Base-by-base conservation (phyloP, 2,797 vertebrate genomes). In the Premnoplex brunnescens region DNA sequence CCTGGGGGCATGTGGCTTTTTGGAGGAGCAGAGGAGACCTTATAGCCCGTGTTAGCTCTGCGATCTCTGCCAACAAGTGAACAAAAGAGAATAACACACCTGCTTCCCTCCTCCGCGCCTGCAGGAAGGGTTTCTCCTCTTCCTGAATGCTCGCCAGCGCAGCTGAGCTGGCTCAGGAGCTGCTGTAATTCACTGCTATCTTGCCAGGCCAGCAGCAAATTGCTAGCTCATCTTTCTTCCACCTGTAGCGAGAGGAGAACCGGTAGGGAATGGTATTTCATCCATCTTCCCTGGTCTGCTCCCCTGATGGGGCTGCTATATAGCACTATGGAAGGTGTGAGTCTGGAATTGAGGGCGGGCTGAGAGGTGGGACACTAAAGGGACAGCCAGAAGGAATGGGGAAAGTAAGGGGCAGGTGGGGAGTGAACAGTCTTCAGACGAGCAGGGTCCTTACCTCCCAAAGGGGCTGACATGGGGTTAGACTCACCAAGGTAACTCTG, bases 151-250 rank as follows among this genome's bases (percentile, higher is more conserved):
- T 79, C 3, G 68, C 94, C 92, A 95, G 94, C 26, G 0, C 95
- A 93, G 94, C 95, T 94, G 94, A 94, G 94, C 91, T 96, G 94
- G 95, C 92, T 94, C 91, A n/a, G 89, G 89, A 93, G 92, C 87
- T 76, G 91, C 91, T 1, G 78, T 91, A 96, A 95, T 94, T 94
- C 92, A 37, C 58, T 86, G 83, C 89, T 93, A 20, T 63, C 89
- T 87, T 96, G 92, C 94, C 91, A 91, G 87, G 89, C 91, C 94
- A 85, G 89, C 91, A 95, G 92, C 92, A 93, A 93, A 93, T 91
- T 87, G 91, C 89, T 95, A 92, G 91, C 86, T 96, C 94, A 91
- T 95, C 94, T 92, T 95, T 96, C 91, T 95, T 87, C 88, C 93
- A 95, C 93, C 91, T 95, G 93, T 92, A 90, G 91, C 9, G 4